A percentile compares a stretch with the other conserved stretches of the same genome.
Conservation (phyloP, 2,888 invertebrate genomes). For the Polyommatus iphigenia region DNA sequence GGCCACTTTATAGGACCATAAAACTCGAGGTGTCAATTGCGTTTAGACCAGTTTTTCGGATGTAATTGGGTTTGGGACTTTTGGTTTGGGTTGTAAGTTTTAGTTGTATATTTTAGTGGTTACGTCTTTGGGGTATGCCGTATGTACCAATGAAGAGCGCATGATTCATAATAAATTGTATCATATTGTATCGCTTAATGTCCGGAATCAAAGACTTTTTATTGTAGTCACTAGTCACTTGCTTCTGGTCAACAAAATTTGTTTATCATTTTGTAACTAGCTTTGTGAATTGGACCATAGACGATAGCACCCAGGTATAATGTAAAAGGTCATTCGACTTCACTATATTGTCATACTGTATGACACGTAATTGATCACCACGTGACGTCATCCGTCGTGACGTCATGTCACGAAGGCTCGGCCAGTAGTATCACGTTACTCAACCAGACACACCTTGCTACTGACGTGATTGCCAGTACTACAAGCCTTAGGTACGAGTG, state of each 20-base stretch:
- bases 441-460: slow-evolving; percentile 13
- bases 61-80: slow-evolving; percentile 1
- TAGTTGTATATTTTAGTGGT: slow-evolving; percentile 6
- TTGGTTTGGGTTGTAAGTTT: not conserved
- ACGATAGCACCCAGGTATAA: not conserved
- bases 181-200: too few relatives aligned
- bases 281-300: too few relatives aligned
- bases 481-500: too few relatives aligned
- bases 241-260: too few relatives aligned
- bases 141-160: not conserved
- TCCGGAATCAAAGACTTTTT: not conserved
- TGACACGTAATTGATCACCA: not conserved
- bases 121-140: not conserved
- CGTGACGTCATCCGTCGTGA: not conserved
- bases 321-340: not conserved
- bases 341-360: not conserved
- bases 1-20: slow-evolving; percentile 50
- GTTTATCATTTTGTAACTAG: too few relatives aligned
- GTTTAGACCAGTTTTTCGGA: slow-evolving; percentile 40
- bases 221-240: too few relatives aligned
- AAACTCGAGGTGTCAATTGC: slow-evolving; percentile 74
- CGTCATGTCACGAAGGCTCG: not conserved
- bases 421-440: not conserved
- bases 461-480: slow-evolving; percentile 34
- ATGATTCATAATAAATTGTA: not conserved